Conservation (phyloP, 2,797 vertebrate genomes). For the Tachyglossus aculeatus region DNA sequence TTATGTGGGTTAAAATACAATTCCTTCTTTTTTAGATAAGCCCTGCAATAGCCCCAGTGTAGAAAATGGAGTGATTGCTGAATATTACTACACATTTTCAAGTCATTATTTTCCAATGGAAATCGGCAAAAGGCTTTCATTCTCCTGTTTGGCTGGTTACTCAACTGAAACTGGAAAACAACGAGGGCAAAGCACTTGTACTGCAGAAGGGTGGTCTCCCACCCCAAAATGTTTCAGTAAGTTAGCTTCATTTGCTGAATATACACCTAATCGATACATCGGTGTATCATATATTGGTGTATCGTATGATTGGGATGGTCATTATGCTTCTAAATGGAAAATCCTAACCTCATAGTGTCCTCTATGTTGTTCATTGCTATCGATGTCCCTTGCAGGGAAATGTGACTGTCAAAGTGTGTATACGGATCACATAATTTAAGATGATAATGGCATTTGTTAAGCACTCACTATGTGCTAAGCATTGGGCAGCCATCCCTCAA, state of each 20-base stretch:
- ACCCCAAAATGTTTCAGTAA: slow-evolving; percentile 70
- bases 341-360: no score
- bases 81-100: slow-evolving; percentile 73
- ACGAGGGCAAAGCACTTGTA: slow-evolving; percentile 61
- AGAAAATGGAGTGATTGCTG: slow-evolving; percentile 70
- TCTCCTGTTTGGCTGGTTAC: slow-evolving; percentile 68
- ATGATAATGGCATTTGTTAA: no score
- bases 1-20: background rate
- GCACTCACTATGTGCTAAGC: no score
- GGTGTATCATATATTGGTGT: no score
- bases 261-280: no score
- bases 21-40: slow-evolving; percentile 60
- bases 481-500: no score
- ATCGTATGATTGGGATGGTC: no score
- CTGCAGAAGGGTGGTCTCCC: slow-evolving; percentile 69
- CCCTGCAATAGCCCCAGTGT: slow-evolving; percentile 67
- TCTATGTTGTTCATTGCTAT: no score
- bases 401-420: no score
- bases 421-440: no score
- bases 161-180: slow-evolving; percentile 67
- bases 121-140: slow-evolving; percentile 54
- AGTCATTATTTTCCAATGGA: slow-evolving; percentile 73
- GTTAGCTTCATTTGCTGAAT: slow-evolving; percentile 11
- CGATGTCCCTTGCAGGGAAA: no score
- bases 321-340: no score